A percentile compares a stretch with the other conserved stretches of the same genome.
Conservation (phyloP, 2,888 invertebrate species). For the Tridacna gigas region DNA sequence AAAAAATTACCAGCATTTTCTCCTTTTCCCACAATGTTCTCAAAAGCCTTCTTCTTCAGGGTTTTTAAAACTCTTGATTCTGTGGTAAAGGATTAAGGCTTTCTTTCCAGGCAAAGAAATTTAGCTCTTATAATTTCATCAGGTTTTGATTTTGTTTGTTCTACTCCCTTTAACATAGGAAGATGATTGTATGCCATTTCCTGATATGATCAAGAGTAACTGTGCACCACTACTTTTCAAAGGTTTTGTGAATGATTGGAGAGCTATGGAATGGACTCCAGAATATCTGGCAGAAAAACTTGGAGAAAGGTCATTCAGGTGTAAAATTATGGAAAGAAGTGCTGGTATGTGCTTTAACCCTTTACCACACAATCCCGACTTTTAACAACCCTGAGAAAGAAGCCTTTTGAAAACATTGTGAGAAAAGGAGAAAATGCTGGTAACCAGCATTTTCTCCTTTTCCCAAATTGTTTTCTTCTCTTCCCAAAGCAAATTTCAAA, state of each 20-base stretch:
- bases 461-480: too few relatives aligned
- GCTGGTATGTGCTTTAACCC: neutral
- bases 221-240: constrained; percentile 65
- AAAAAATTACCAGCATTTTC: too few relatives aligned
- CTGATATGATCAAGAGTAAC: neutral
- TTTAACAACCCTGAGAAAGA: too few relatives aligned
- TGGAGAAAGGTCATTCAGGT: constrained; percentile 66
- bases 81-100: neutral
- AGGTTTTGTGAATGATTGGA: constrained; percentile 69
- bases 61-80: neutral
- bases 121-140: too few relatives aligned
- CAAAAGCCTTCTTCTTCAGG: neutral
- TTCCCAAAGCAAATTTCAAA: too few relatives aligned
- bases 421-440: too few relatives aligned
- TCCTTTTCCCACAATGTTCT: neutral
- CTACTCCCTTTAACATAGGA: neutral
- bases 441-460: too few relatives aligned
- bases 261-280: constrained; percentile 75
- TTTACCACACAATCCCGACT: neutral
- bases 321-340: constrained; percentile 68
- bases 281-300: constrained; percentile 67
- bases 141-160: too few relatives aligned
- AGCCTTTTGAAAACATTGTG: too few relatives aligned
- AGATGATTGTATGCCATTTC: neutral
- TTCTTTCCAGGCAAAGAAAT: too few relatives aligned